A percentile compares a stretch with the other conserved stretches of the same genome.
Conservation (phyloP, 2,113 vertebrate genomes). For the Anguilla japonica region DNA sequence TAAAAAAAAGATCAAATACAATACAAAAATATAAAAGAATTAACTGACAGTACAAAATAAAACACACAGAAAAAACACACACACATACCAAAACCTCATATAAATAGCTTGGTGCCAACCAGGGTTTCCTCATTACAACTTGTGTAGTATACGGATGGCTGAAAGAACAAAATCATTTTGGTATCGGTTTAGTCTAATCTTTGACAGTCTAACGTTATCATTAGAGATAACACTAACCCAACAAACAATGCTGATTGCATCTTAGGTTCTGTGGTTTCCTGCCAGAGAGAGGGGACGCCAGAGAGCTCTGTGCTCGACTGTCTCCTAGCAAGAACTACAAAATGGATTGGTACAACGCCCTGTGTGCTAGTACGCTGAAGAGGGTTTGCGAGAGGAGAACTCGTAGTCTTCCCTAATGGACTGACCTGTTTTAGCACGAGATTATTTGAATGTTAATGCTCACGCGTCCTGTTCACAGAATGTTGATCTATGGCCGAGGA, state of each 20-base stretch:
- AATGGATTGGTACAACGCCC: slow-evolving; percentile 41
- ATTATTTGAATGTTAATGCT: neutral
- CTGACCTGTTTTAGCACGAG: neutral
- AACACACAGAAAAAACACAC: too few species aligned
- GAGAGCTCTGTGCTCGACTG: slow-evolving; percentile 45
- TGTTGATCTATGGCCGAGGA: too few species aligned
- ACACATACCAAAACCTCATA: too few species aligned
- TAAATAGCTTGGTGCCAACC: too few species aligned
- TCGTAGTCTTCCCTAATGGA: slow-evolving; percentile 31
- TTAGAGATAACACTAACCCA: neutral
- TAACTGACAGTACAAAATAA: too few species aligned
- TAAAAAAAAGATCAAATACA: too few species aligned
- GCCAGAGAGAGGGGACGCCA: neutral
- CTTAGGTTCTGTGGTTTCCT: slow-evolving; percentile 41
- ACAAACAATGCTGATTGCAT: neutral
- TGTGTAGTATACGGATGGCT: too few species aligned
- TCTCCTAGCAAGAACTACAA: slow-evolving; percentile 30
- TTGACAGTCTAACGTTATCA: neutral
- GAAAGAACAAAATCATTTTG: too few species aligned
- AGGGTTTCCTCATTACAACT: too few species aligned
- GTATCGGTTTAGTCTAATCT: too few species aligned
- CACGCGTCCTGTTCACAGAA: too few species aligned
- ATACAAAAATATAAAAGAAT: too few species aligned
- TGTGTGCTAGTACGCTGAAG: slow-evolving; percentile 30
- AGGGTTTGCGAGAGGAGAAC: slow-evolving; percentile 47